Conservation (phyloP, 2,888 invertebrate genomes). For the Drosophila quasianomalipes region DNA sequence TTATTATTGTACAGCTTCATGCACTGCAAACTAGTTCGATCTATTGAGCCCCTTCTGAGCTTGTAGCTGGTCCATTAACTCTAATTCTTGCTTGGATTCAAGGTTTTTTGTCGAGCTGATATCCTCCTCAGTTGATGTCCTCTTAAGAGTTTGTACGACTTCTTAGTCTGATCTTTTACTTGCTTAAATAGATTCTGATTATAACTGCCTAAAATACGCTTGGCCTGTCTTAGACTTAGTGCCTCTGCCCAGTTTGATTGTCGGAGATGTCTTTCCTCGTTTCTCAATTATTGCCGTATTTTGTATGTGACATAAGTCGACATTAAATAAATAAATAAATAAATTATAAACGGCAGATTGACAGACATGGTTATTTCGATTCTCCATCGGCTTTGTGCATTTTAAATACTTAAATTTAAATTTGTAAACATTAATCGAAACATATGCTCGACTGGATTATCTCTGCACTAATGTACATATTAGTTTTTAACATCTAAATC, state of each 20-base stretch:
- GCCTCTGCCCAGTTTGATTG: background rate
- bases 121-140: background rate
- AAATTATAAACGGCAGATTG: background rate
- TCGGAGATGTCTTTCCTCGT: background rate
- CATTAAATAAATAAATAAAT: background rate
- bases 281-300: background rate
- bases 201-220: too few species aligned
- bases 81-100: background rate
- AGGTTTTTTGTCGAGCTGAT: background rate
- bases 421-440: background rate
- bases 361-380: background rate
- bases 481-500: accelerated
- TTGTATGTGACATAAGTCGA: background rate
- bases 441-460: background rate
- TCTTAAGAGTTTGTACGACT: background rate
- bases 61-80: background rate
- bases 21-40: background rate
- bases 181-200: background rate
- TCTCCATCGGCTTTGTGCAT: background rate
- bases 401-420: background rate
- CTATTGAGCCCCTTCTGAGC: background rate
- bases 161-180: accelerated
- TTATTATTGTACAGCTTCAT: too few species aligned
- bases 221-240: background rate
- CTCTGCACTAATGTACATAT: background rate